phyloP scores from a whole-genome alignment of 1,140 invertebrate species.

The Apis laboriosa region DNA sequence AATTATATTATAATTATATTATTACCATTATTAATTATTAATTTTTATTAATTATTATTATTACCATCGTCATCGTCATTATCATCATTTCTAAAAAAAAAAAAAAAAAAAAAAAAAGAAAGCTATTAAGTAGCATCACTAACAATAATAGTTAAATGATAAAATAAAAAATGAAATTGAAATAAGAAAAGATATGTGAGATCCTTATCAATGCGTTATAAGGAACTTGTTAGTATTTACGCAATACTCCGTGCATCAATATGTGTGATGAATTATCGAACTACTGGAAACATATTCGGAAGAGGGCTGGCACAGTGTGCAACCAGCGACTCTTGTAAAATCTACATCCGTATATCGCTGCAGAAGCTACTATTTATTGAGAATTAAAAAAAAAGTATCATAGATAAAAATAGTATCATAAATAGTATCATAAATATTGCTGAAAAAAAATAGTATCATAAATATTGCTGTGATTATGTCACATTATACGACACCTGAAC shows the following conservation, averaged over 20 bases:
- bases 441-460: too few relatives aligned
- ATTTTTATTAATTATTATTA: slow-evolving; percentile 64
- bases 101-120: not conserved
- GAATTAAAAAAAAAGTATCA: not conserved
- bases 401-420: slow-evolving; percentile 10
- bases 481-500: slow-evolving; percentile 50
- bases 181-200: not conserved
- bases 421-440: slow-evolving; percentile 34
- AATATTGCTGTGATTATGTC: slow-evolving; percentile 57
- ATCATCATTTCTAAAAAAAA: slow-evolving; percentile 41
- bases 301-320: slow-evolving; percentile 42
- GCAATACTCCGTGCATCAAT: slow-evolving; percentile 69
- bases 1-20: slow-evolving; percentile 55
- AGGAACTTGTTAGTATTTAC: slow-evolving; percentile 70
- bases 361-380: slow-evolving; percentile 59
- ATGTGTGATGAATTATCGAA: slow-evolving; percentile 25
- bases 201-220: slow-evolving; percentile 60
- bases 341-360: slow-evolving; percentile 51
- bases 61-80: slow-evolving; percentile 58
- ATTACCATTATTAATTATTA: slow-evolving; percentile 66
- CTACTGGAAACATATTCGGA: slow-evolving; percentile 10
- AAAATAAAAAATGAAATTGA: not conserved
- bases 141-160: slow-evolving; percentile 36
- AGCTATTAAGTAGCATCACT: slow-evolving; percentile 52
- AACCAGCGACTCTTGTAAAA: slow-evolving; percentile 46